Evolutionary conservation across 2,797 vertebrate genomes (phyloP).

Genomic region (Lophotriccus pileatus): DNA sequence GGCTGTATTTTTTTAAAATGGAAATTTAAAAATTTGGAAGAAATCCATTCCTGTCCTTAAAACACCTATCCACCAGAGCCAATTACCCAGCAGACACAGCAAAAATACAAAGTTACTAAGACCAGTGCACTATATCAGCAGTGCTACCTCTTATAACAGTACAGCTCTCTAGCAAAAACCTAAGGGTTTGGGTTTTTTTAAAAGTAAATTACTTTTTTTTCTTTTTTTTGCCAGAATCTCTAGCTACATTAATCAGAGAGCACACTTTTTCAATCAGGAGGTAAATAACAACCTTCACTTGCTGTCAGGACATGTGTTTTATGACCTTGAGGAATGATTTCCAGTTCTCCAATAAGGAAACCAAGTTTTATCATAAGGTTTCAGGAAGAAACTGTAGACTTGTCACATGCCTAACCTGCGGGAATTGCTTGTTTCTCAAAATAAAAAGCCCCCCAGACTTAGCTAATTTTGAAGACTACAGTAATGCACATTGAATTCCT

Average conservation of each 20-base stretch:
- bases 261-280: background rate
- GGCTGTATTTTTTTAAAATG: background rate
- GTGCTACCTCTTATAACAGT: background rate
- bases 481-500: background rate
- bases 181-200: background rate
- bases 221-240: background rate
- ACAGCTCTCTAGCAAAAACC: background rate
- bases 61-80: background rate
- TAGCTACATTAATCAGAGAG: background rate
- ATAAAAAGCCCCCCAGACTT: background rate
- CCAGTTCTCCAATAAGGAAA: background rate
- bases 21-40: background rate
- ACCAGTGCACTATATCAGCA: background rate
- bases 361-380: background rate
- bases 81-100: background rate
- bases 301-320: background rate
- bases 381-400: background rate
- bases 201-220: background rate
- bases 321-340: background rate
- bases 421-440: background rate
- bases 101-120: background rate
- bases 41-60: background rate
- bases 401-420: background rate
- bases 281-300: background rate
- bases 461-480: background rate